phyloP scores from a whole-genome alignment of 2,888 invertebrate genomes.

The Caenorhabditis auriculariae region DNA sequence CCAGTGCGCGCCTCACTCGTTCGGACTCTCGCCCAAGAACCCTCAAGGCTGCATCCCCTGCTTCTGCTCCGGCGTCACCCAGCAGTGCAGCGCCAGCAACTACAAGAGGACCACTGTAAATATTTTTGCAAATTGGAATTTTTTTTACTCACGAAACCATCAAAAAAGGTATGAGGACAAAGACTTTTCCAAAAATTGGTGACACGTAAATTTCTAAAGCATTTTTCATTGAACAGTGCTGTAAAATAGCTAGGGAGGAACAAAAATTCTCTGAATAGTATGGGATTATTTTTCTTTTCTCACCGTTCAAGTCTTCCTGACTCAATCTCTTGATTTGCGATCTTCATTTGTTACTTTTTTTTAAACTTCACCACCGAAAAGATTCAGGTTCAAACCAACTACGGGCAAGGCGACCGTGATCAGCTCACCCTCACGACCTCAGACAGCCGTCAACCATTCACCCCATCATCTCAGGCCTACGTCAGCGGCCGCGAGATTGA shows the following conservation, averaged over 20 bases:
- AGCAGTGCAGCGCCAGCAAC: conserved; percentile 79
- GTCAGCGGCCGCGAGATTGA: conserved; percentile 42
- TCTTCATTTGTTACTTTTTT: background rate
- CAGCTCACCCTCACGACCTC: conserved; percentile 50
- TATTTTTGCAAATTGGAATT: conserved; percentile 13
- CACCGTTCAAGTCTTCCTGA: too few relatives aligned
- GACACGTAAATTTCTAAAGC: background rate
- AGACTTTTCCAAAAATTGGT: too few relatives aligned
- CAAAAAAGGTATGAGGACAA: background rate
- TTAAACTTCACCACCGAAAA: background rate
- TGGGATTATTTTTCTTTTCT: background rate
- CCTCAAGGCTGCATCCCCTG: conserved; percentile 88
- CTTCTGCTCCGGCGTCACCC: conserved; percentile 89
- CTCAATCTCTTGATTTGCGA: too few relatives aligned
- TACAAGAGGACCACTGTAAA: conserved; percentile 73
- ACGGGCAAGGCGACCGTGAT: conserved; percentile 54
- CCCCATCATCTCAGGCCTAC: conserved; percentile 34
- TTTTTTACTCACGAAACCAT: conserved; percentile 7
- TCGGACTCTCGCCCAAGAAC: conserved; percentile 78
- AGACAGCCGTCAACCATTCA: conserved; percentile 50
- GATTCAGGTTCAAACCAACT: conserved; percentile 44
- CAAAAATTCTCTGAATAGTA: background rate
- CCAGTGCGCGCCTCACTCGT: conserved; percentile 81
- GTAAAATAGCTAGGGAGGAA: too few relatives aligned
- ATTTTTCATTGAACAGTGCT: too few relatives aligned